A percentile compares a stretch with the other conserved stretches of the same genome.
Conservation (phyloP, 1,140 invertebrate genomes). For the Varroa destructor region DNA sequence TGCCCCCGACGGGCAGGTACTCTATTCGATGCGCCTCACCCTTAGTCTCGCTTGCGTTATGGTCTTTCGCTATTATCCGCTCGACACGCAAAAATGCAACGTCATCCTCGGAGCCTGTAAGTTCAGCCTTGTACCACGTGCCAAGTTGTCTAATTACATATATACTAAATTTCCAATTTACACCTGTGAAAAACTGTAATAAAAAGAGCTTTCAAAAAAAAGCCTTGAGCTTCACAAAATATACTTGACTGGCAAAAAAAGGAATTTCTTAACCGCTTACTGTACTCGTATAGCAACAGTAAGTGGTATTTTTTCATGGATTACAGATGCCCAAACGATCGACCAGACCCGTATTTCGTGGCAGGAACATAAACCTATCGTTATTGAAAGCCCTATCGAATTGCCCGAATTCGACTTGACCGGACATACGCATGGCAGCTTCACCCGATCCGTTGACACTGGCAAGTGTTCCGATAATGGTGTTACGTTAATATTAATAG, state of each 20-base stretch:
- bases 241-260: too few relatives aligned
- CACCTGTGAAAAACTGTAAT: too few relatives aligned
- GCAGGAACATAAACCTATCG: conserved; percentile 31
- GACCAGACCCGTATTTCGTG: conserved; percentile 34
- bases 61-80: conserved; percentile 36
- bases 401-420: conserved; percentile 33
- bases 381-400: conserved; percentile 34
- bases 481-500: background rate
- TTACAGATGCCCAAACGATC: conserved; percentile 34
- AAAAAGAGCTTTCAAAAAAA: too few relatives aligned
- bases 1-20: conserved; percentile 39
- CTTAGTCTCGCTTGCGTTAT: conserved; percentile 36
- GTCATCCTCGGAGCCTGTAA: conserved; percentile 35
- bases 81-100: conserved; percentile 34
- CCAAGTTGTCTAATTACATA: background rate
- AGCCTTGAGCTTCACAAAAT: too few relatives aligned
- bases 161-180: too few relatives aligned
- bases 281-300: too few relatives aligned
- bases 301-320: too few relatives aligned
- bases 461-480: conserved; percentile 26
- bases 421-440: conserved; percentile 28
- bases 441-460: conserved; percentile 34
- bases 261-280: too few relatives aligned
- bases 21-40: conserved; percentile 40
- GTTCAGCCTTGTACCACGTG: conserved; percentile 30